Evolutionary conservation across 1,140 invertebrate genomes (phyloP), one percentile per base, ranked within the genome.

Genomic region (Mizuhopecten yessoensis): DNA sequence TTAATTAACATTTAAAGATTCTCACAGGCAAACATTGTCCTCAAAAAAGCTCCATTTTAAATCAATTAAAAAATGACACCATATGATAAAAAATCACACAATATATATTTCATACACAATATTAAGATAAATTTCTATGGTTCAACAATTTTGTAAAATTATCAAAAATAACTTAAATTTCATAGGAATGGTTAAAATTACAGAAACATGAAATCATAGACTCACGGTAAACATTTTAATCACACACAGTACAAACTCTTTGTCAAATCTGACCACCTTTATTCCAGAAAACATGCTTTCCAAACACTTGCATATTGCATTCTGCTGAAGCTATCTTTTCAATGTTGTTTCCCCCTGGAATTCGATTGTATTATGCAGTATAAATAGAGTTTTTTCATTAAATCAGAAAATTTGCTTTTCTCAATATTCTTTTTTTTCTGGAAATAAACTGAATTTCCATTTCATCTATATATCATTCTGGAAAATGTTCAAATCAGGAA

Each of bases 171-270:
- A 75, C n/a, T 17, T 75, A 29, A 75, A 75, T 29, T 75, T 17
- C n/a, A 5, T n/a, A 29, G 57, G 57, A 75, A 75, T 75, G 57
- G n/a, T 75, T 75, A 75, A 75, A 75, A 75, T 75, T n/a, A 75
- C 57, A 75, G 0, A 17, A 20, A 15, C 45, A 75, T 13, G 11
- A 75, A 75, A 75, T 75, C 57, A 75, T n/a, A 75, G 57, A n/a
- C 57, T n/a, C 1, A 3, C 57, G 11, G 2, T 29, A 13, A n/a
- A 75, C n/a, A n/a, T n/a, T n/a, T n/a, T n/a, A 29, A 75, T n/a
- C 1, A 75, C 57, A 29, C 57, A 0, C 23, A 75, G 57, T n/a
- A 29, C n/a, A 75, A 75, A 49, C 20, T 49, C 11, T 49, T 49
- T 20, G 2, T 20, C 45, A 49, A 49, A 49, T n/a, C n/a, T n/a